These are phyloP conservation scores for Oegoconia quadripuncta DNA, from an alignment of 2,888 invertebrate species.

Conservation along the genomic window DNA sequence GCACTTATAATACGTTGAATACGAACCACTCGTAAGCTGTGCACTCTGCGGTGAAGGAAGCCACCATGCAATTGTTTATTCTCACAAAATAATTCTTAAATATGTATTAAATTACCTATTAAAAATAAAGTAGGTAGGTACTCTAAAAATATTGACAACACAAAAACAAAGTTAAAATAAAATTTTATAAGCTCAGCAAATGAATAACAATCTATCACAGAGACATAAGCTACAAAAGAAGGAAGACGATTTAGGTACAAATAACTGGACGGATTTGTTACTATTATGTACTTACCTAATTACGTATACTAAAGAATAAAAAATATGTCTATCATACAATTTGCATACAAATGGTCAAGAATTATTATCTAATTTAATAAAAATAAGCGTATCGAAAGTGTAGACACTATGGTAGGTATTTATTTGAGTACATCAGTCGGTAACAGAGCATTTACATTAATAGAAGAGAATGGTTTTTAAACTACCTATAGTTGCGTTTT, in stretches of 20 bases:
- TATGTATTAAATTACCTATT: constrained; percentile 22
- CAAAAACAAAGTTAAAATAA: constrained; percentile 29
- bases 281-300: not conserved
- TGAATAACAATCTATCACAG: constrained; percentile 20
- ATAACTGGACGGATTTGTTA: constrained; percentile 12
- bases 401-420: not conserved
- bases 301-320: not conserved
- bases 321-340: not conserved
- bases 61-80: constrained; percentile 56
- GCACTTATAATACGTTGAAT: constrained; percentile 71
- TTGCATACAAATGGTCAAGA: not conserved
- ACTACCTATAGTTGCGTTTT: not conserved
- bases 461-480: not conserved
- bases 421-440: no score
- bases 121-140: constrained; percentile 15
- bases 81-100: constrained; percentile 36
- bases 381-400: constrained; percentile 6
- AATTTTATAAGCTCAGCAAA: constrained; percentile 6
- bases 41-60: constrained; percentile 62
- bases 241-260: constrained; percentile 19
- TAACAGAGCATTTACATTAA: not conserved
- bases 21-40: constrained; percentile 65
- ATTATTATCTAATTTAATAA: constrained; percentile 23
- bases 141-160: constrained; percentile 26
- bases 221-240: constrained; percentile 8